Evolutionary conservation across 1,140 invertebrate genomes (phyloP).

Genomic region (Pachypsylla venusta): DNA sequence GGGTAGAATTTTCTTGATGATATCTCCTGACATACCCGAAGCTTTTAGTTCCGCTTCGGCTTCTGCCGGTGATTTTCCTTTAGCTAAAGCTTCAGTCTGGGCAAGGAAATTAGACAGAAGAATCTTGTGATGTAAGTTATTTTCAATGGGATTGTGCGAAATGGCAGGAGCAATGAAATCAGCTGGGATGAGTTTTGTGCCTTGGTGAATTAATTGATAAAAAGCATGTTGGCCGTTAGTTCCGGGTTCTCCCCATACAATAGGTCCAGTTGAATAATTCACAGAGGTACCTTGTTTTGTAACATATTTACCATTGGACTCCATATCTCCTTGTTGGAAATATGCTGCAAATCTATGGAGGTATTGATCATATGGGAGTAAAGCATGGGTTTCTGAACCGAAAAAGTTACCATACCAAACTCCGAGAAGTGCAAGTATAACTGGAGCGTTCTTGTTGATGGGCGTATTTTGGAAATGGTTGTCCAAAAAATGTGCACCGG

Average conservation of each 20-base stretch:
- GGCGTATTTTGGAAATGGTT: slow-evolving; percentile 80
- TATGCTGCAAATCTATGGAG: slow-evolving; percentile 97
- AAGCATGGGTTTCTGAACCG: slow-evolving; percentile 85
- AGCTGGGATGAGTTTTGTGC: slow-evolving; percentile 76
- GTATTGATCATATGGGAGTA: slow-evolving; percentile 98
- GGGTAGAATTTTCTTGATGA: slow-evolving; percentile 66
- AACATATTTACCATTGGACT: slow-evolving; percentile 94
- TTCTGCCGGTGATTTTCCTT: slow-evolving; percentile 66
- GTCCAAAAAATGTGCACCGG: slow-evolving; percentile 87
- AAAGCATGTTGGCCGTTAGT: slow-evolving; percentile 99
- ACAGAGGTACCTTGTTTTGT: slow-evolving; percentile 61
- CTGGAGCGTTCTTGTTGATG: slow-evolving; percentile 85
- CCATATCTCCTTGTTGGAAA: slow-evolving; percentile 99
- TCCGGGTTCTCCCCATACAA: slow-evolving; percentile 95
- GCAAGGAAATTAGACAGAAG: slow-evolving; percentile 94
- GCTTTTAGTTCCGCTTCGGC: slow-evolving; percentile 58
- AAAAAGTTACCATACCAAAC: slow-evolving; percentile 96
- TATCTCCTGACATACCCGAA: slow-evolving; percentile 50
- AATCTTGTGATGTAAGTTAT: slow-evolving; percentile 62
- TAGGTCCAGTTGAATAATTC: slow-evolving; percentile 73
- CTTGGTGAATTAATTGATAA: slow-evolving; percentile 93
- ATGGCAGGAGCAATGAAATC: slow-evolving; percentile 92
- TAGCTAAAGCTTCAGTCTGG: slow-evolving; percentile 95
- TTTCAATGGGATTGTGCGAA: slow-evolving; percentile 81
- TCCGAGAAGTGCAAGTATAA: slow-evolving; percentile 85